Evolutionary conservation across 1,140 invertebrate genomes (phyloP), one percentile per base, ranked within the genome.

Genomic region (Ostrea edulis): DNA sequence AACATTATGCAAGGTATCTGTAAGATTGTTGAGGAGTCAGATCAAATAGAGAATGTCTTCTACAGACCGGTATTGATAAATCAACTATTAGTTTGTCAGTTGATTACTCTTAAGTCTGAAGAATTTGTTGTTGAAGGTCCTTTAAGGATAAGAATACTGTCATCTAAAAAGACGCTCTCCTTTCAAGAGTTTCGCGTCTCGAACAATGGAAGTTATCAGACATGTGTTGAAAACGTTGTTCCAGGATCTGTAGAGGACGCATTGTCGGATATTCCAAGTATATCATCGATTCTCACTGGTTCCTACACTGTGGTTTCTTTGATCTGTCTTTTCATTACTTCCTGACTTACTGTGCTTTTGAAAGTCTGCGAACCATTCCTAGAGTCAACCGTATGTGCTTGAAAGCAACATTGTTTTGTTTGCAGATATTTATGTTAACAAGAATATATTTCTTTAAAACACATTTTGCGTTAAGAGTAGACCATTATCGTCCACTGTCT

Each of bases 301-400:
- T 20, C n/a, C 14, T 62, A 14, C n/a, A 62, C 58, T 11, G n/a
- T 62, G 7, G n/a, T 62, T 7, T 62, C 58, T 62, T 7, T 62
- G 14, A n/a, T 14, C 9, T 62, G 58, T 62, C 9, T 62, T 62
- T 62, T 62, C 9, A 5, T 62, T 14, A 62, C 58, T 62, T 62
- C 17, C 17, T 17, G n/a, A 62, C 58, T 12, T 62, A 62, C 12
- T 62, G 58, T 3, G 17, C n/a, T 17, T 62, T 62, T 62, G 58
- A 62, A n/a, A 62, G 58, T n/a, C n/a, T 62, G n/a, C 58, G 58
- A 62, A 62, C 58, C 58, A 14, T 62, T 20, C 58, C 58, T 62
- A 14, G 58, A 20, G 12, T 62, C n/a, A 62, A 62, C 58, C 12
- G 58, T n/a, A 62, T 62, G 58, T 14, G n/a, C n/a, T 62, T 62